These are phyloP conservation scores for Acromyrmex charruanus DNA, from an alignment of 1,140 invertebrate genomes.

Conservation along the genomic window DNA sequence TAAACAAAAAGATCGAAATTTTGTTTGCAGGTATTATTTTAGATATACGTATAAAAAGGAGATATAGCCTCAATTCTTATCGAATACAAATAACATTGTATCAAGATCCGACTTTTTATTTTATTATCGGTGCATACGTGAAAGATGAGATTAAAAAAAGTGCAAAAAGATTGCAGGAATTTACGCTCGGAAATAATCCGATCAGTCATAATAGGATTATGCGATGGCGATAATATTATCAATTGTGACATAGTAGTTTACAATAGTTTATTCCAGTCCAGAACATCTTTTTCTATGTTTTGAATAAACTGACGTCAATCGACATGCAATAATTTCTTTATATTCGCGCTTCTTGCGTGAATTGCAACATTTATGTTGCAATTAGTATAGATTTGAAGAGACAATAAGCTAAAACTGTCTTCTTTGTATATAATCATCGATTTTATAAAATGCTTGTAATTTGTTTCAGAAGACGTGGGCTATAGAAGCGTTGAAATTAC, in stretches of 20 bases:
- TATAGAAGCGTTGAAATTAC: constrained; percentile 87
- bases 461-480: constrained; percentile 88
- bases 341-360: neutral
- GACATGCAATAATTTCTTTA: constrained; percentile 15
- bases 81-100: neutral
- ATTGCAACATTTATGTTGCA: constrained; percentile 39
- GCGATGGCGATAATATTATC: constrained; percentile 9
- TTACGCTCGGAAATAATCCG: neutral
- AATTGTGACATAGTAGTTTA: constrained; percentile 41
- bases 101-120: neutral
- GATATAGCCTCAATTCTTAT: constrained; percentile 9
- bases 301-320: constrained; percentile 30
- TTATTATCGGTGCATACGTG: constrained; percentile 1
- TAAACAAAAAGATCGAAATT: neutral
- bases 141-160: constrained; percentile 2
- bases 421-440: neutral
- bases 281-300: constrained; percentile 18
- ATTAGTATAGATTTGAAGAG: neutral
- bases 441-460: constrained; percentile 67
- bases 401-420: neutral
- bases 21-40: neutral
- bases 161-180: neutral
- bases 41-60: neutral
- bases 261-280: constrained; percentile 15
- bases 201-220: constrained; percentile 12